phyloP scores from a whole-genome alignment of 2,888 invertebrate genomes.

The Sphaerophoria taeniata region DNA sequence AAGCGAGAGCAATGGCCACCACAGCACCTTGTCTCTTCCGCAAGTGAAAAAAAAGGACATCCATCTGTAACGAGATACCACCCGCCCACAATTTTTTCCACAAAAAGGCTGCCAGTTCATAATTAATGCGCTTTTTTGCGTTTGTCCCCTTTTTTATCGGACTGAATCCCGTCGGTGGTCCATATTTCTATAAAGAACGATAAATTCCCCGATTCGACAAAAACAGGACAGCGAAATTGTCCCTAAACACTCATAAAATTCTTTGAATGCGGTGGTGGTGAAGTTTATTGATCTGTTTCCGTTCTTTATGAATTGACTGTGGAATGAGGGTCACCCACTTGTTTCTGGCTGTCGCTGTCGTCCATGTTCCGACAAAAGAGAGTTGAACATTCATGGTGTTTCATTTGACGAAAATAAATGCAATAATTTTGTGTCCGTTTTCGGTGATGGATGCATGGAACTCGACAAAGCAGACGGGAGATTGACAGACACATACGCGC shows the following conservation, averaged over 20 bases:
- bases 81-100: slow-evolving; percentile 1
- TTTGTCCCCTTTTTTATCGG: slow-evolving; percentile 43
- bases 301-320: slow-evolving; percentile 28
- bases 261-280: not conserved
- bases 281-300: slow-evolving; percentile 62
- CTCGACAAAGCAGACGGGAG: not conserved
- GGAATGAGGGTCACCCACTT: slow-evolving; percentile 19
- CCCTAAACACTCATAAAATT: slow-evolving; percentile 51
- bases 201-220: slow-evolving; percentile 39
- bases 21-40: slow-evolving; percentile 15
- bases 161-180: slow-evolving; percentile 47
- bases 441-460: slow-evolving; percentile 45
- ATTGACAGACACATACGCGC: slow-evolving; percentile 6
- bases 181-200: slow-evolving; percentile 46
- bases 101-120: slow-evolving; percentile 23
- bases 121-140: slow-evolving; percentile 60
- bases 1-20: slow-evolving; percentile 37
- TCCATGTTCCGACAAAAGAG: slow-evolving; percentile 35
- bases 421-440: slow-evolving; percentile 24
- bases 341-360: slow-evolving; percentile 8
- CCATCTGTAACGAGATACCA: slow-evolving; percentile 11
- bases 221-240: not conserved
- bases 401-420: slow-evolving; percentile 41
- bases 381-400: slow-evolving; percentile 40
- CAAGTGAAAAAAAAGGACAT: slow-evolving; percentile 20